A percentile compares a stretch with the other conserved stretches of the same genome.
Conservation (phyloP, 2,888 invertebrate genomes). For the Anagyrus pseudococci region DNA sequence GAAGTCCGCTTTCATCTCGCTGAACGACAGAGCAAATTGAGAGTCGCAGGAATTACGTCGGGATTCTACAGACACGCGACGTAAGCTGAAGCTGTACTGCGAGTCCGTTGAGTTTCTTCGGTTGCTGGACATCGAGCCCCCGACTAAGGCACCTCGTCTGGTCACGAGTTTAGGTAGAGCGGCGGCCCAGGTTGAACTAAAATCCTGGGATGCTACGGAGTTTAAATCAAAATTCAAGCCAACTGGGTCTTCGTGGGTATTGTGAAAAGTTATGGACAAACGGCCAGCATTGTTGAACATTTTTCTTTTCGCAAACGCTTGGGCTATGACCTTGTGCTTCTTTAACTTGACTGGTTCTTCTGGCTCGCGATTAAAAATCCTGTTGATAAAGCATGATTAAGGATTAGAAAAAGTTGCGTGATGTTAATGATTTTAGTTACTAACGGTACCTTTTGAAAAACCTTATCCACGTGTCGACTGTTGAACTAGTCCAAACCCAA, state of each 20-base stretch:
- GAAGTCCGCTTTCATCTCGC: constrained; percentile 72
- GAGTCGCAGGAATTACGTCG: constrained; percentile 88
- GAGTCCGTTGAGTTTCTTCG: constrained; percentile 68
- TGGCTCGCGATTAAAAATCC: constrained; percentile 75
- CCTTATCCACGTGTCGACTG: constrained; percentile 84
- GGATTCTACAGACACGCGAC: constrained; percentile 85
- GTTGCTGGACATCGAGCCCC: constrained; percentile 66
- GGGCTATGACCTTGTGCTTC: constrained; percentile 90
- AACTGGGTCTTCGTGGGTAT: constrained; percentile 89
- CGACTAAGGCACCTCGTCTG: constrained; percentile 81
- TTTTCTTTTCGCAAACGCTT: constrained; percentile 87
- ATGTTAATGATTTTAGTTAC: not conserved
- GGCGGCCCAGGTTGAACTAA: constrained; percentile 92
- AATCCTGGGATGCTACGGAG: constrained; percentile 79
- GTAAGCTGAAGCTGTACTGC: constrained; percentile 77
- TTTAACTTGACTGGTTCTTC: constrained; percentile 76
- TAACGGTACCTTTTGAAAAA: constrained; percentile 76
- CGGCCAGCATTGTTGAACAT: constrained; percentile 84
- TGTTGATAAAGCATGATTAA: constrained; percentile 53
- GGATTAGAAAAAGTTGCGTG: not conserved
- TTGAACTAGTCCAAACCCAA: constrained; percentile 92
- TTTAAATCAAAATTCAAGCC: constrained; percentile 78
- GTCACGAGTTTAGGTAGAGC: constrained; percentile 86
- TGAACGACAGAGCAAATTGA: constrained; percentile 83
- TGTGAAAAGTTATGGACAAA: constrained; percentile 86